phyloP scores from a whole-genome alignment of 1,140 invertebrate species.

The Calliphora vicina region DNA sequence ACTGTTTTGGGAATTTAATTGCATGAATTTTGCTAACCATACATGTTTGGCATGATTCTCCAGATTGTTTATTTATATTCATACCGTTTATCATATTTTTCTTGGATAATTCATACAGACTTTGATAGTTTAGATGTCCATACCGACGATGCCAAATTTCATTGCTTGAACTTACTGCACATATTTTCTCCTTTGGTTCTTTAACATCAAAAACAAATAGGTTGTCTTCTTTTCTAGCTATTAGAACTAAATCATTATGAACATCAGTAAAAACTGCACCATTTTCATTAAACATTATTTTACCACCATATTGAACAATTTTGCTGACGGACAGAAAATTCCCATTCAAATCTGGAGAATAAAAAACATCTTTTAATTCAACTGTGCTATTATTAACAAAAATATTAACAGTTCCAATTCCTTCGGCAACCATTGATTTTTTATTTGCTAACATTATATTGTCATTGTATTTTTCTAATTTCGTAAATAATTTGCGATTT shows the following conservation, averaged over 20 bases:
- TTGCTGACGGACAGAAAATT: slow-evolving; percentile 37
- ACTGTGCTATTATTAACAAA: background rate
- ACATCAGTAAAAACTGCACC: background rate
- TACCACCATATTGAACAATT: background rate
- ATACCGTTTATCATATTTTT: slow-evolving; percentile 27
- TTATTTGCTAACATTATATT: background rate
- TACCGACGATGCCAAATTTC: slow-evolving; percentile 21
- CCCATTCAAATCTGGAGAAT: slow-evolving; percentile 14
- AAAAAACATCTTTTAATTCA: slow-evolving; percentile 20
- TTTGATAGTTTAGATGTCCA: slow-evolving; percentile 38
- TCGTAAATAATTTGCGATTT: background rate
- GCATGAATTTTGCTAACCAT: slow-evolving; percentile 8
- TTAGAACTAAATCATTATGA: background rate
- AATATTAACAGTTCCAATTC: slow-evolving; percentile 14
- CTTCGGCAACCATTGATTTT: background rate
- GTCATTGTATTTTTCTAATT: background rate
- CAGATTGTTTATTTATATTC: background rate
- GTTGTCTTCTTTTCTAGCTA: background rate
- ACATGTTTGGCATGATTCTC: background rate
- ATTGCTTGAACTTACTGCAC: background rate
- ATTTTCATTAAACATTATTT: background rate
- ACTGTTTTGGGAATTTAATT: background rate
- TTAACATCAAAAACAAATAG: background rate
- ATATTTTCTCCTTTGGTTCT: background rate
- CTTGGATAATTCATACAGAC: background rate